Base-by-base conservation (phyloP, 2,113 vertebrate species). In the Carettochelys insculpta region DNA sequence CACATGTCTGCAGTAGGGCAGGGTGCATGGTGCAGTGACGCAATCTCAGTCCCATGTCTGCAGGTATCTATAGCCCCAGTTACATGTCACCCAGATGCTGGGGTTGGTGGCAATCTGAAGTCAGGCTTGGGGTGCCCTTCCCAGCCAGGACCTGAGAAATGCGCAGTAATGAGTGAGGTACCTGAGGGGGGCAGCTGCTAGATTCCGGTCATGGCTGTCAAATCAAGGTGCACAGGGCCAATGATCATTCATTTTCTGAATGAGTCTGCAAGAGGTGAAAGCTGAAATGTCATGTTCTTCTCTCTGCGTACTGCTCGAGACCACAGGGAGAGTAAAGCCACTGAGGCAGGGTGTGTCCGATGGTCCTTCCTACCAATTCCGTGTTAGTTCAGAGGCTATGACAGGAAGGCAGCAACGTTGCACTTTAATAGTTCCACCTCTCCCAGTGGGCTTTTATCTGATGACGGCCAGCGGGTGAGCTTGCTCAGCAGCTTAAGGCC, bases 391-490 rank as follows among this genome's bases (percentile, higher is more conserved):
- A 19, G 92, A 88, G 8, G 24, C 73, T 0, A 34, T 73, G 4
- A 86, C 56, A 79, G 85, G 93, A 24, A 29, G 71, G 80, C 83
- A 93, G 87, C 87, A 80, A 54, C 75, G 5, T 80, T 90, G 93
- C 95, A 92, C 91, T 95, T 94, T 92, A 93, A n/a, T n/a, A n/a
- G n/a, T n/a, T 25, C 84, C 83, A 47, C 3, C 80, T 41, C 24
- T 45, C 71, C 43, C 8, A 24, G 0, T 9, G 10, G 2, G 87
- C 71, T 84, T 34, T 58, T 14, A 0, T 3, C 45, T 3, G 0
- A 0, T 38, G 27, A 22, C 5, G 41, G 83, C 1, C 22, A 3
- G 31, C 11, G 1, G 82, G 0, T 2, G 1, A 25, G 24, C 3
- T 43, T 47, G 9, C 4, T 0, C 1, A 4, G 3, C 76, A 5